Evolutionary conservation across 2,888 invertebrate genomes (phyloP).

Genomic region (Clitarchus hookeri): DNA sequence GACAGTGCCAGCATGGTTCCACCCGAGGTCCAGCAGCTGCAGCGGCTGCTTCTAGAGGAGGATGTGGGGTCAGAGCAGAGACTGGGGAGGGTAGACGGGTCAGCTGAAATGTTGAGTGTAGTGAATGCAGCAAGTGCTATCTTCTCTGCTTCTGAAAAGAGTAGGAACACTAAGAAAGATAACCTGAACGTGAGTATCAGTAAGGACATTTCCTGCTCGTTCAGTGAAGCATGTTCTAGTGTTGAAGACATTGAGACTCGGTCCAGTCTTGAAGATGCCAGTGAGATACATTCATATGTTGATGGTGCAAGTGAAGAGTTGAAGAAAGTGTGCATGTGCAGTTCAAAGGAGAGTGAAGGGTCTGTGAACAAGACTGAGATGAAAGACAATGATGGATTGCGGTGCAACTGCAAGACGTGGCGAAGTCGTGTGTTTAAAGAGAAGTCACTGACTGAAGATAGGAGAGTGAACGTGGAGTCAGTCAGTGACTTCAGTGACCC

Average conservation of each 20-base stretch:
- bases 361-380: background rate
- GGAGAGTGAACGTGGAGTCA: constrained; percentile 53
- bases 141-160: background rate
- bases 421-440: constrained; percentile 25
- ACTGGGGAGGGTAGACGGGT: background rate
- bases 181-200: background rate
- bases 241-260: constrained; percentile 51
- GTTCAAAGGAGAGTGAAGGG: background rate
- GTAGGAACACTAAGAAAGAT: background rate
- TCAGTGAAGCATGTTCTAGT: constrained; percentile 7
- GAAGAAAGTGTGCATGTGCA: background rate
- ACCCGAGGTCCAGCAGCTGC: background rate
- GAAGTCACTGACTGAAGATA: constrained; percentile 41
- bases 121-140: background rate
- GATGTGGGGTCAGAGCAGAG: background rate
- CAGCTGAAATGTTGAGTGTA: background rate
- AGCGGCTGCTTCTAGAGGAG: constrained; percentile 2
- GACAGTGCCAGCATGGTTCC: background rate
- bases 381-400: background rate
- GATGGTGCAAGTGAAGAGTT: background rate
- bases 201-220: background rate
- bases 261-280: constrained; percentile 48
- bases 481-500: constrained; percentile 86
- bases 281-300: background rate
- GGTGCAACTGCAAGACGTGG: constrained; percentile 4